Conservation (phyloP, 2,113 vertebrate genomes). For the Puffinus mauretanicus region DNA sequence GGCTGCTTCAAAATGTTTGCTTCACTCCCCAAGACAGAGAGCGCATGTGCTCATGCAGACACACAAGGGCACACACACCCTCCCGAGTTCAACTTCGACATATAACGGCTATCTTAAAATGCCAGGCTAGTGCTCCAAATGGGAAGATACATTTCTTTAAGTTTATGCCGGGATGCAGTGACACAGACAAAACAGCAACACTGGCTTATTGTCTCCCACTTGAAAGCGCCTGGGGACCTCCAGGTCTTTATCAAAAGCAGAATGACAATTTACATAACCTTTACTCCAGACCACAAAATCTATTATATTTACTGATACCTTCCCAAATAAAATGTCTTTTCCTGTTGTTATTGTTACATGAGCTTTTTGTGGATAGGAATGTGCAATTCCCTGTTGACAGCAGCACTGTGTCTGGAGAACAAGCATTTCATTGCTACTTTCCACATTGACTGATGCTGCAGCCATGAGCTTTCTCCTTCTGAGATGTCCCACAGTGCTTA, state of each 20-base stretch:
- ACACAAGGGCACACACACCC: too few relatives aligned
- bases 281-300: neutral
- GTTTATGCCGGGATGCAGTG: neutral
- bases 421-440: neutral
- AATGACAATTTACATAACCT: neutral
- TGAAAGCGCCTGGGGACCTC: neutral
- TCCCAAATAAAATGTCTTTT: neutral
- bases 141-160: neutral
- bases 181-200: neutral
- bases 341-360: neutral
- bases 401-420: neutral
- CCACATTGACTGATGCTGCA: neutral
- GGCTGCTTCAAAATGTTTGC: neutral
- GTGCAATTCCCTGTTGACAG: neutral
- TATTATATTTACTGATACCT: neutral
- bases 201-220: neutral
- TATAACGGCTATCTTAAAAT: neutral
- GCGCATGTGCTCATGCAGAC: accelerated
- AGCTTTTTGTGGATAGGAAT: neutral
- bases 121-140: accelerated
- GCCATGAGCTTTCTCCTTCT: neutral
- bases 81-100: neutral
- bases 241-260: neutral
- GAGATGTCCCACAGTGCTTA: neutral
- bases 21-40: neutral